Conservation (phyloP, 30 jellyfish, hydroid and myxozoan species). For the Hydra vulgaris region DNA sequence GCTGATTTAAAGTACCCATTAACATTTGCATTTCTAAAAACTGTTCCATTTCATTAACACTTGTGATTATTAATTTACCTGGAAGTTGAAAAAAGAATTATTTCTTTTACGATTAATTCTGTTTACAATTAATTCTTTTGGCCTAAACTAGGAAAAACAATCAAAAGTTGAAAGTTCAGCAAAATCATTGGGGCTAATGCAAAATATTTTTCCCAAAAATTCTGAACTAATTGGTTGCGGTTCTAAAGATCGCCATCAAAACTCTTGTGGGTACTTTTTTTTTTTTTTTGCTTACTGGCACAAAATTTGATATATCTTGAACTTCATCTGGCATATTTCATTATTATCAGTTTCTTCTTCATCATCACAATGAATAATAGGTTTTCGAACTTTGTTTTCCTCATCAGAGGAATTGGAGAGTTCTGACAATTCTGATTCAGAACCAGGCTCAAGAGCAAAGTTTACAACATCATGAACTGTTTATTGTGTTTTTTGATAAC, state of each 20-base stretch:
- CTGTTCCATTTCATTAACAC: neutral
- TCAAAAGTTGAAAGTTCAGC: neutral
- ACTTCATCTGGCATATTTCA: no score
- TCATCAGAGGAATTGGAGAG: no score
- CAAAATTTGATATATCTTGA: no score
- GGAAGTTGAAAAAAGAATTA: neutral
- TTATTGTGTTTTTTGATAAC: no score
- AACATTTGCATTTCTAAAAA: neutral
- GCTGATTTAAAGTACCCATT: neutral
- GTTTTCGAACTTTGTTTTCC: no score
- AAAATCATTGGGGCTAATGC: neutral
- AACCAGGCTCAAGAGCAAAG: no score
- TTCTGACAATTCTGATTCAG: no score
- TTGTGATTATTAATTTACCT: neutral
- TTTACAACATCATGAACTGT: no score
- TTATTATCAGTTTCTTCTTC: no score
- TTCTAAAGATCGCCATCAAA: neutral
- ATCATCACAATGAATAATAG: no score
- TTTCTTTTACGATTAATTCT: neutral
- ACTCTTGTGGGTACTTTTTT: no score
- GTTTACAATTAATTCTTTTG: neutral
- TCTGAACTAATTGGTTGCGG: neutral
- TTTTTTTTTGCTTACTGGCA: no score
- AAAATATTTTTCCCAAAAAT: neutral
- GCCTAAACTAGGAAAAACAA: neutral